Percentiles rank a stretch among this genome's conserved stretches.
Conservation (phyloP, 2,113 vertebrate species). For the Tamias sibiricus region DNA sequence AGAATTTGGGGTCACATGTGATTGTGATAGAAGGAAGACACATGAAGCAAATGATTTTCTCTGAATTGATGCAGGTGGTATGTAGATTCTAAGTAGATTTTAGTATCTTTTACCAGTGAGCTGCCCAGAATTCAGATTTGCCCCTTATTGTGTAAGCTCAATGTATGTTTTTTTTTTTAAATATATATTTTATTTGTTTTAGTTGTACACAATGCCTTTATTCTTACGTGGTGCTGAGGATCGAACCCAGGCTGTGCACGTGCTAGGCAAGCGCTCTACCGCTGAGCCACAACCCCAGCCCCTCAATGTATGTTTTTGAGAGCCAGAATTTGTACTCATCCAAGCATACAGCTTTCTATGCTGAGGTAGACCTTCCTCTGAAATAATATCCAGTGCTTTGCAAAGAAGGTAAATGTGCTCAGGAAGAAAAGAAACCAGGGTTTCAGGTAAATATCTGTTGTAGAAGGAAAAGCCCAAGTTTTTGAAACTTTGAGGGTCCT, state of each 20-base stretch:
- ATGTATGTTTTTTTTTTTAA: background rate
- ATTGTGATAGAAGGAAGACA: background rate
- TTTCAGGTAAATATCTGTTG: background rate
- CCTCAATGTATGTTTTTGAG: background rate
- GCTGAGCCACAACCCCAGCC: too few species aligned
- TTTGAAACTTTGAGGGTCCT: too few species aligned
- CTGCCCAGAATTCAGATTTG: background rate
- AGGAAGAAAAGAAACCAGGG: background rate
- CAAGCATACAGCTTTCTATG: background rate
- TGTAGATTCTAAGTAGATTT: background rate
- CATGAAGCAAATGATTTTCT: background rate
- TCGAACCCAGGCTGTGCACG: too few species aligned
- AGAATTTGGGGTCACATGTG: background rate
- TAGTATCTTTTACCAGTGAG: background rate
- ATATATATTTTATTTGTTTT: too few species aligned
- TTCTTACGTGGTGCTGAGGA: too few species aligned
- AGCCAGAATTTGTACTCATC: background rate
- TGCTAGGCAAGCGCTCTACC: too few species aligned
- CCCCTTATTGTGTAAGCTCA: background rate
- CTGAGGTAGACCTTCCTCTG: background rate
- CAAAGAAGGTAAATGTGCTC: background rate
- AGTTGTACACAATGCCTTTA: too few species aligned
- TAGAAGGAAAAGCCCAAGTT: background rate
- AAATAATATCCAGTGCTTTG: background rate
- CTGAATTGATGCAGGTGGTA: background rate